Conservation (phyloP, 2,888 invertebrate genomes). For the Schizaphis graminum region DNA sequence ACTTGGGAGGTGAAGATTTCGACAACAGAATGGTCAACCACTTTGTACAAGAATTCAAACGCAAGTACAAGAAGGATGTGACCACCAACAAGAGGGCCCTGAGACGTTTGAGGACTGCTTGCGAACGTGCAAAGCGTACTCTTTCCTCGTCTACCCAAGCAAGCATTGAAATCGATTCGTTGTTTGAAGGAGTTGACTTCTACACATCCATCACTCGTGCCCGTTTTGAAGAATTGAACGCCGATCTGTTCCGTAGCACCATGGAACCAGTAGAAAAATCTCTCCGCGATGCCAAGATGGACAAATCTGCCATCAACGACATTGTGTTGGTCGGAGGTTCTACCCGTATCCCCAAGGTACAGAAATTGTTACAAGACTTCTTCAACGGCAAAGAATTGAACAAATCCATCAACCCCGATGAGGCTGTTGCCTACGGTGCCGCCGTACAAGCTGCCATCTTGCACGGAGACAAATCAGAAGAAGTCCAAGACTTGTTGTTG, state of each 20-base stretch:
- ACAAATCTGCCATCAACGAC: constrained; percentile 82
- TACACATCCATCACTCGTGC: constrained; percentile 85
- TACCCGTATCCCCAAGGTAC: constrained; percentile 97
- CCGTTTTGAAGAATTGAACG: constrained; percentile 96
- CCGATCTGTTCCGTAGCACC: constrained; percentile 88
- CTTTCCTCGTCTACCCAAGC: constrained; percentile 90
- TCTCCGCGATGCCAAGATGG: constrained; percentile 82
- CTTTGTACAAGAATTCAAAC: constrained; percentile 91
- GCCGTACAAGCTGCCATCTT: constrained; percentile 97
- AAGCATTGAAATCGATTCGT: constrained; percentile 94
- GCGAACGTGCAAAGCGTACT: constrained; percentile 89
- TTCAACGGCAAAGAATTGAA: constrained; percentile 97
- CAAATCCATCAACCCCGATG: constrained; percentile 97
- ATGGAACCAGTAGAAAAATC: constrained; percentile 79
- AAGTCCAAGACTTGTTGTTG: constrained; percentile 90
- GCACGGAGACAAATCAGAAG: constrained; percentile 85
- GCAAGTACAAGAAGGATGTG: constrained; percentile 93
- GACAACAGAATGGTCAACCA: constrained; percentile 92
- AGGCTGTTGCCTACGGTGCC: constrained; percentile 97
- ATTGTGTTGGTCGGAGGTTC: constrained; percentile 78
- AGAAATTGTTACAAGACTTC: constrained; percentile 95
- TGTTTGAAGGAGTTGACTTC: constrained; percentile 96
- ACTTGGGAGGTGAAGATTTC: constrained; percentile 81
- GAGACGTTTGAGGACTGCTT: constrained; percentile 88
- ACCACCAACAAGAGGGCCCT: constrained; percentile 79